Percentiles rank a stretch among this genome's conserved stretches.
These are phyloP conservation scores for Chamaetylas fuelleborni DNA, from an alignment of 2,113 vertebrate species.

Conservation along the genomic window DNA sequence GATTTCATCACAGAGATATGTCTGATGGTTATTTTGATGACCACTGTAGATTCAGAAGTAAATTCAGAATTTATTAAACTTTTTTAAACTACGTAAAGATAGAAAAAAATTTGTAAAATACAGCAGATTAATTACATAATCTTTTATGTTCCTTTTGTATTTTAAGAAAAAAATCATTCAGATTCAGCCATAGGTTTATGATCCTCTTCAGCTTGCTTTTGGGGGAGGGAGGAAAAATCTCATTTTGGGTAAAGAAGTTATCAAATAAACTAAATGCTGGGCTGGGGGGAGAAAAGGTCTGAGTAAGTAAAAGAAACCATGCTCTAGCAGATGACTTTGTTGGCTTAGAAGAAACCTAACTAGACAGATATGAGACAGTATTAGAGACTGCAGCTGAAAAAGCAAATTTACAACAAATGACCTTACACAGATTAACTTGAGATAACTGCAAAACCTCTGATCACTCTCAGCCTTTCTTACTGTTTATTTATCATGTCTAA, in stretches of 20 bases:
- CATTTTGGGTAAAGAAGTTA: neutral
- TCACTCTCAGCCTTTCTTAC: neutral
- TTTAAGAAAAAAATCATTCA: neutral
- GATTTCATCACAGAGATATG: neutral
- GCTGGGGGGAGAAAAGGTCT: rapidly evolving
- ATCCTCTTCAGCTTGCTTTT: neutral
- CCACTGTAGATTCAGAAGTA: neutral
- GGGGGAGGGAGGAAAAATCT: neutral
- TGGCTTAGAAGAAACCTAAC: neutral
- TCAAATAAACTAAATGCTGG: neutral
- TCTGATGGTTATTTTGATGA: neutral
- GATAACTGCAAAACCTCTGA: neutral
- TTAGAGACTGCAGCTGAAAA: neutral
- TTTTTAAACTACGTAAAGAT: neutral
- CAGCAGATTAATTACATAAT: neutral
- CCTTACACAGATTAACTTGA: neutral
- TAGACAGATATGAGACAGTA: neutral
- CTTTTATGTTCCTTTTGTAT: neutral
- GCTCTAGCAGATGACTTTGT: neutral
- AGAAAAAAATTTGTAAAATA: neutral
- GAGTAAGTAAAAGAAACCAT: neutral
- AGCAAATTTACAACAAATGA: neutral
- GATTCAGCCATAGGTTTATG: neutral
- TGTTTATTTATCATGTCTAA: neutral
- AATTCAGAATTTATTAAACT: neutral